These are phyloP conservation scores for Axinella damicornis DNA, from an alignment of 37 sponge, comb jelly and placozoan species.

Conservation along the genomic window DNA sequence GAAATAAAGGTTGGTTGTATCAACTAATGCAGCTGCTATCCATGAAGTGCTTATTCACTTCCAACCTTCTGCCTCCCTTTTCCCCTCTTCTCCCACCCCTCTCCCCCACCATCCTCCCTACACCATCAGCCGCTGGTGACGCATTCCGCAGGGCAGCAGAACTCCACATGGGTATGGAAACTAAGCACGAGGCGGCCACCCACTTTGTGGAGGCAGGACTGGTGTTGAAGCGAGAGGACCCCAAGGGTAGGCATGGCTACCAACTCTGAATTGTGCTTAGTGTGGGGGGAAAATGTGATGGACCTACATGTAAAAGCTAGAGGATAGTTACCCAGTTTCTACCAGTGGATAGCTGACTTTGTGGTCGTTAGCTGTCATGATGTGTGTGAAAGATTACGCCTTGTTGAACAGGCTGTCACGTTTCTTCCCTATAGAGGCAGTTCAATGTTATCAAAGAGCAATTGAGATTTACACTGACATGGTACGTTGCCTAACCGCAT, in stretches of 20 bases:
- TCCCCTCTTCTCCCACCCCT: neutral
- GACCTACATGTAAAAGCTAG: neutral
- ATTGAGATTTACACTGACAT: conserved; percentile 86
- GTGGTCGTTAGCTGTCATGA: neutral
- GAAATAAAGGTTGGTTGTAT: conserved; percentile 59
- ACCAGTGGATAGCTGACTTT: too few relatives aligned
- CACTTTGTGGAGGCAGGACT: conserved; percentile 86
- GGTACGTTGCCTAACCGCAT: conserved; percentile 32
- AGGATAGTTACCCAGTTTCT: neutral
- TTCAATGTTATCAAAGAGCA: conserved; percentile 72
- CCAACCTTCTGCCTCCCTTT: too few relatives aligned
- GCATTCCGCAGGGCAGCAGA: conserved; percentile 82
- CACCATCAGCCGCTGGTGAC: conserved; percentile 79
- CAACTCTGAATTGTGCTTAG: neutral
- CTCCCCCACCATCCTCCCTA: neutral
- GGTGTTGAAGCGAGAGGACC: conserved; percentile 81
- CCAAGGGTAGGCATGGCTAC: conserved; percentile 33
- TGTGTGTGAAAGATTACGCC: neutral
- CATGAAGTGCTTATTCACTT: too few relatives aligned
- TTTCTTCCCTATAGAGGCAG: conserved; percentile 54
- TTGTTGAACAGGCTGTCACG: too few relatives aligned
- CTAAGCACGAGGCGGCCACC: conserved; percentile 87
- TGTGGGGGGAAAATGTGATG: conserved; percentile 10
- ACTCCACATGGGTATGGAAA: conserved; percentile 58
- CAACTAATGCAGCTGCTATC: neutral